Base-by-base conservation (phyloP, 2,113 vertebrate species). In the Phaetusa simplex region DNA sequence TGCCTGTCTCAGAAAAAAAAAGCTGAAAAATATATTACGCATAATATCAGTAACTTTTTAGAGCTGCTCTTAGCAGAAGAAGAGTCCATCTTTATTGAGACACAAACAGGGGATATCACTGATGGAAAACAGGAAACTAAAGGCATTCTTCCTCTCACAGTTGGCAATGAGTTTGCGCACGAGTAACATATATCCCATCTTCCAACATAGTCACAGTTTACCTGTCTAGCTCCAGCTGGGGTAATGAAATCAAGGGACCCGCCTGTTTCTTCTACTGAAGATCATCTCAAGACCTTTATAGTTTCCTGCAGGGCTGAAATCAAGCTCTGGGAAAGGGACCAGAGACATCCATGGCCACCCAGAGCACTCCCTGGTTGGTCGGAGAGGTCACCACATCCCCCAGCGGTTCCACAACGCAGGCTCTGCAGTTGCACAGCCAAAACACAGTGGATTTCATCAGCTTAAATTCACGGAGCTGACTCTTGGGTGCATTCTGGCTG, bases 401-500 rank as follows among this genome's bases (percentile, higher is more conserved):
- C 36, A 23, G 67, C 16, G 22, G 47, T 5, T 49, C 21, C 47
- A 34, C 22, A 58, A 30, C 5, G 5, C 32, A 36, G 52, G 59
- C 10, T 7, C 34, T 38, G 15, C 55, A 49, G 17, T 16, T 52
- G 8, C 38, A 14, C 26, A 52, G 36, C 22, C 15, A 10, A 55
- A 88, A 62, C 5, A 12, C 2, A 0, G 11, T 8, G n/a, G 38
- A 36, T 27, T 82, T 86, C 45, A 38, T 10, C 0, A 0, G 19
- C 36, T 72, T 61, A 23, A 85, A 66, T n/a, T 45, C 22, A 30
- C 0, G 1, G 24, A 70, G 24, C 18, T 52, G 47, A 34, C 15
- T 55, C 53, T 67, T 26, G 38, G n/a, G 19, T 34, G 19, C 42
- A 45, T 82, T 67, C 30, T 55, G 42, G 55, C 36, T 50, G 10